phyloP scores from a whole-genome alignment of 2,888 invertebrate genomes.

The Parnassius mnemosyne region DNA sequence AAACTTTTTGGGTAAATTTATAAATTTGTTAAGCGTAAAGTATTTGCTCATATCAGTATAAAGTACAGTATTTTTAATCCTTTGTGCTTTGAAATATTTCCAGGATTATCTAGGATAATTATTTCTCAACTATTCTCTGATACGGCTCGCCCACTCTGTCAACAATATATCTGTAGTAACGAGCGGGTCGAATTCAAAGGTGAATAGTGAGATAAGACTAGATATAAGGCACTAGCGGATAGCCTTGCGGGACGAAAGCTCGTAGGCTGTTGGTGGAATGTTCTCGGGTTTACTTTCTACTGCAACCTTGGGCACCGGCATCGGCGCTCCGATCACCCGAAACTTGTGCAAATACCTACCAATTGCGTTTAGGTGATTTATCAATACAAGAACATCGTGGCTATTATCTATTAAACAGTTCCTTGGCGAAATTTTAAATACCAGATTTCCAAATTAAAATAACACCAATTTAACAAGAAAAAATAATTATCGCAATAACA shows the following conservation, averaged over 20 bases:
- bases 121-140: slow-evolving; percentile 5
- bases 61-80: too few relatives aligned
- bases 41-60: too few relatives aligned
- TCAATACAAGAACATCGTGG: slow-evolving; percentile 21
- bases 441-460: too few relatives aligned
- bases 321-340: slow-evolving; percentile 43
- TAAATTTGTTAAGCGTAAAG: too few relatives aligned
- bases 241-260: slow-evolving; percentile 70
- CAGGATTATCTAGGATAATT: neutral
- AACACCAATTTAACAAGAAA: too few relatives aligned
- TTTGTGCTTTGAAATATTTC: neutral
- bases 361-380: slow-evolving; percentile 33
- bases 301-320: slow-evolving; percentile 45
- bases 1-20: too few relatives aligned
- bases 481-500: too few relatives aligned
- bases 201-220: slow-evolving; percentile 39
- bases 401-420: neutral
- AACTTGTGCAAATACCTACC: slow-evolving; percentile 39
- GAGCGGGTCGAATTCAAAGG: slow-evolving; percentile 35
- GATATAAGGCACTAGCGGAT: slow-evolving; percentile 37
- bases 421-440: neutral
- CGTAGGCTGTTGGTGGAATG: slow-evolving; percentile 53
- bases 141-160: slow-evolving; percentile 17
- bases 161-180: slow-evolving; percentile 27
- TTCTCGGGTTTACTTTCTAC: slow-evolving; percentile 58